A percentile compares a stretch with the other conserved stretches of the same genome.
phyloP scores from a whole-genome alignment of 2,113 vertebrate genomes.

The Dromas ardeola region DNA sequence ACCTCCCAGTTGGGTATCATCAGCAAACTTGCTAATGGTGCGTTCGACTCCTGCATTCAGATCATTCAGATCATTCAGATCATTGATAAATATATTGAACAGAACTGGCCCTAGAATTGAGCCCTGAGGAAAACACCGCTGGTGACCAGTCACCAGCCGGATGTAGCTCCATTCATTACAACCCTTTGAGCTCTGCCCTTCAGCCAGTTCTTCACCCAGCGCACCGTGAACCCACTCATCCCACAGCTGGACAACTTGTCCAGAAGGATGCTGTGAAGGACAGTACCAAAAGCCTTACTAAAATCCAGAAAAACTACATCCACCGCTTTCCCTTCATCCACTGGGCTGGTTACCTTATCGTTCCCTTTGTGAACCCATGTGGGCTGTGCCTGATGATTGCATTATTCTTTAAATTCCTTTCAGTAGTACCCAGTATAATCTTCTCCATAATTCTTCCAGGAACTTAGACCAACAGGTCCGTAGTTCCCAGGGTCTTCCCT shows the following conservation, averaged over 20 bases:
- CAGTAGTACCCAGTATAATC: not conserved
- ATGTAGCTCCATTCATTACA: not conserved
- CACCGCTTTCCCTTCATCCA: not conserved
- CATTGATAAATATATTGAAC: not conserved
- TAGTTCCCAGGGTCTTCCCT: not conserved
- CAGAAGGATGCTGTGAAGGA: not conserved
- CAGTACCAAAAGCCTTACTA: not conserved
- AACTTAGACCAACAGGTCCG: not conserved
- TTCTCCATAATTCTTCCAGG: not conserved
- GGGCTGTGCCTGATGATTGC: not conserved
- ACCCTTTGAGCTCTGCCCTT: not conserved
- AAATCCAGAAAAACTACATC: not conserved
- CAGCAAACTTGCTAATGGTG: not conserved
- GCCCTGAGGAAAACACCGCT: not conserved
- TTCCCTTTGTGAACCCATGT: not conserved
- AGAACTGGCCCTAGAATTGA: not conserved
- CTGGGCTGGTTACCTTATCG: not conserved
- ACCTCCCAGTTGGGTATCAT: not conserved
- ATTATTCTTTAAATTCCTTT: not conserved
- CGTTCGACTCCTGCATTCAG: not conserved
- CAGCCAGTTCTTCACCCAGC: not conserved
- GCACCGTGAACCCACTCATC: fast-evolving
- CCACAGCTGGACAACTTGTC: not conserved
- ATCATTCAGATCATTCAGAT: not conserved
- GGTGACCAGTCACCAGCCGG: not conserved